Conservation (phyloP, 2,113 vertebrate species). For the Sylvietta virens region DNA sequence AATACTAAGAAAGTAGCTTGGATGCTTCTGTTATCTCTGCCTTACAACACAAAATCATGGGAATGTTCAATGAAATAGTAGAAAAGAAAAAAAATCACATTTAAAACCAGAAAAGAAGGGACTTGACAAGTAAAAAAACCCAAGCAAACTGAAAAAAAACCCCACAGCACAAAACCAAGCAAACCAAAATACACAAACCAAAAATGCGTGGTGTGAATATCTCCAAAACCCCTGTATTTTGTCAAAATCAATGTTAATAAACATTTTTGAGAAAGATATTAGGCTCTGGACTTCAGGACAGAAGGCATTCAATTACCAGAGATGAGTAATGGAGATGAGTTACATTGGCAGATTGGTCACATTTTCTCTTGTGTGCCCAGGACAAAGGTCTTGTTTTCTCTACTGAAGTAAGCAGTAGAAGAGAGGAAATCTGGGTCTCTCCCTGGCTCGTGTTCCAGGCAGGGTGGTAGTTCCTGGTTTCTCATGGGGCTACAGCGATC, state of each 20-base stretch:
- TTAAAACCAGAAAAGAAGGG: not conserved
- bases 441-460: not conserved
- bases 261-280: not conserved
- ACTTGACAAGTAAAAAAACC: not conserved
- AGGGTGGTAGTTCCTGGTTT: not conserved
- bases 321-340: not conserved
- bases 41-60: not conserved
- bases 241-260: not conserved
- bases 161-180: not conserved
- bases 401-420: not conserved
- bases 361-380: not conserved
- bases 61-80: not conserved
- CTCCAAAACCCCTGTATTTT: not conserved
- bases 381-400: not conserved
- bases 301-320: not conserved
- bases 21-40: not conserved
- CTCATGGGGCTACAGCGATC: not conserved
- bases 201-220: not conserved
- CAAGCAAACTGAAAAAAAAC: not conserved
- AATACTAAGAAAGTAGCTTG: not conserved
- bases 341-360: not conserved
- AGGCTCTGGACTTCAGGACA: not conserved
- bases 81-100: not conserved
- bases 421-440: not conserved
- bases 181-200: not conserved